A percentile compares a stretch with the other conserved stretches of the same genome.
Conservation (phyloP, 2,113 vertebrate species). For the Tachuris rubrigastra region DNA sequence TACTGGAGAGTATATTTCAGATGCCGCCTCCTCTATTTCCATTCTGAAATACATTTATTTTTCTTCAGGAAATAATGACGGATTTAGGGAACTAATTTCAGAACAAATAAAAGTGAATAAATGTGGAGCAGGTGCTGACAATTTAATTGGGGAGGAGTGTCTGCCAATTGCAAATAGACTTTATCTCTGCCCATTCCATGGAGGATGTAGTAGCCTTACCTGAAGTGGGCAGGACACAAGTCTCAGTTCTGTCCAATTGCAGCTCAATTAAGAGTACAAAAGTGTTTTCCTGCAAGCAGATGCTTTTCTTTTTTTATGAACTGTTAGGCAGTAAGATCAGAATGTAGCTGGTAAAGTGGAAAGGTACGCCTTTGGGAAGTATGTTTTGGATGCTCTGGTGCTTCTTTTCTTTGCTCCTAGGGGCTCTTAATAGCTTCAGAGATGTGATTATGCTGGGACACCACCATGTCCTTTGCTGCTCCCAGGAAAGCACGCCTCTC, state of each 20-base stretch:
- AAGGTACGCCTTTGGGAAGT: background rate
- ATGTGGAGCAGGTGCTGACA: background rate
- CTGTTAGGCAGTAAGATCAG: background rate
- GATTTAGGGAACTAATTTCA: background rate
- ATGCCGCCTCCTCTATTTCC: background rate
- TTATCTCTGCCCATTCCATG: background rate
- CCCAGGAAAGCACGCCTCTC: background rate
- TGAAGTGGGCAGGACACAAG: background rate
- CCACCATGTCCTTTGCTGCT: background rate
- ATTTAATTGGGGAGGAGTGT: background rate
- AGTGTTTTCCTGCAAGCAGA: background rate
- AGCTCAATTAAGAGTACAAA: background rate
- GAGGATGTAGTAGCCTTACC: background rate
- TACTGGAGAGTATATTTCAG: background rate
- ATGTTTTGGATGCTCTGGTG: background rate
- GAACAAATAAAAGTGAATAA: background rate
- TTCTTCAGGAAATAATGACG: background rate
- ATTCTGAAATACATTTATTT: constrained; percentile 7
- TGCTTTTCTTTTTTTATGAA: background rate
- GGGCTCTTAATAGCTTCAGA: background rate
- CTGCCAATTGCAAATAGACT: background rate
- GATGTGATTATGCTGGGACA: background rate
- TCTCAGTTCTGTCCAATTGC: background rate
- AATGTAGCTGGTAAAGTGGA: background rate
- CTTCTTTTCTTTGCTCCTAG: background rate